Percentiles rank a stretch among this genome's conserved stretches.
Conservation (phyloP, 2,113 vertebrate genomes). For the Chauna torquata region DNA sequence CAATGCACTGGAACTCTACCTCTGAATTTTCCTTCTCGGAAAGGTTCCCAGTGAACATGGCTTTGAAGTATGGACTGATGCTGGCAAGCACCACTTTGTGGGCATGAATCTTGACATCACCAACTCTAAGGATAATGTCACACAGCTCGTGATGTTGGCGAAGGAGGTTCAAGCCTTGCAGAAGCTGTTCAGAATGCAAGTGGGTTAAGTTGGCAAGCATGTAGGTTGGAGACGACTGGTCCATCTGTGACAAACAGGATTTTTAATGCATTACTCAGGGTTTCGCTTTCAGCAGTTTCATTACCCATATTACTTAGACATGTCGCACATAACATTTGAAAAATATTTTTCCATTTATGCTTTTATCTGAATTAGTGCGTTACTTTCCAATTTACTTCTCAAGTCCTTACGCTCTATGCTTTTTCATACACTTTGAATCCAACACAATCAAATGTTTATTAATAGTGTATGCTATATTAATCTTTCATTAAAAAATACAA, state of each 20-base stretch:
- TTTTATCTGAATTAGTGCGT: neutral
- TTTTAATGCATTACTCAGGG: neutral
- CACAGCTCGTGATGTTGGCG: conserved; percentile 96
- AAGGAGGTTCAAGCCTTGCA: conserved; percentile 96
- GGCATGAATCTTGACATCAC: conserved; percentile 95
- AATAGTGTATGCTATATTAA: fast-evolving
- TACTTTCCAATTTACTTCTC: neutral
- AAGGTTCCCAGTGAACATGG: conserved; percentile 98
- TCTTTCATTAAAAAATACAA: neutral
- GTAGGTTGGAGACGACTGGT: conserved; percentile 92
- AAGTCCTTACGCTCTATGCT: fast-evolving
- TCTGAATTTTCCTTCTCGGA: conserved; percentile 96
- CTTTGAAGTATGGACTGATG: conserved; percentile 99
- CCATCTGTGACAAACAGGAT: conserved; percentile 84
- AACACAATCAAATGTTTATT: neutral
- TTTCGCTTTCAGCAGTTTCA: neutral
- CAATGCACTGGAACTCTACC: conserved; percentile 96
- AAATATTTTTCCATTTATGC: neutral
- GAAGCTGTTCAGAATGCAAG: conserved; percentile 95
- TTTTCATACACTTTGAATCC: neutral
- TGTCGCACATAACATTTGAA: fast-evolving
- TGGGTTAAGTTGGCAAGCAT: conserved; percentile 96
- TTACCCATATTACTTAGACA: neutral
- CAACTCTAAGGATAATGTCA: conserved; percentile 92
- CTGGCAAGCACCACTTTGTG: conserved; percentile 97